Evolutionary conservation across 2,888 invertebrate species (phyloP).

Genomic region (Teleiodes luculella): DNA sequence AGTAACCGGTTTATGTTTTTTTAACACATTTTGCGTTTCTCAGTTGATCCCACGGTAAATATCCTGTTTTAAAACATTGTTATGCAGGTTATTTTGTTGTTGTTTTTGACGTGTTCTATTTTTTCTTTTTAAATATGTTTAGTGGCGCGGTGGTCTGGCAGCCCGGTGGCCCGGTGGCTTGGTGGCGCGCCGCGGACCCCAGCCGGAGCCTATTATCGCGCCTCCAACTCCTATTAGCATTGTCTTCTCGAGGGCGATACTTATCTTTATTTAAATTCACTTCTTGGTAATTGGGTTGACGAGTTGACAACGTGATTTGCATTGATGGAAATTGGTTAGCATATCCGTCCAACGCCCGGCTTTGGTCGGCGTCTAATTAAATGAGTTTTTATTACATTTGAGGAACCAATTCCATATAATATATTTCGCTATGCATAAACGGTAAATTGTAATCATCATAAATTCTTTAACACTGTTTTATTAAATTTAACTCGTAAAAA

Average conservation of each 20-base stretch:
- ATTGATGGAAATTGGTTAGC: slow-evolving; percentile 76
- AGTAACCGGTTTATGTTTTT: too few relatives aligned
- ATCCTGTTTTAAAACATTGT: too few relatives aligned
- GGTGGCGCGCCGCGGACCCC: slow-evolving; percentile 45
- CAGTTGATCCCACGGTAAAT: too few relatives aligned
- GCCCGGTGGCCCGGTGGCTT: slow-evolving; percentile 34
- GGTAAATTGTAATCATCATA: background rate
- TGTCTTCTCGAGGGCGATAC: slow-evolving; percentile 78
- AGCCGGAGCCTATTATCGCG: slow-evolving; percentile 74
- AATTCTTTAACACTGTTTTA: too few relatives aligned
- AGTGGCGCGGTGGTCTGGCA: background rate
- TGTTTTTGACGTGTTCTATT: too few relatives aligned
- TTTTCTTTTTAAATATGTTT: too few relatives aligned
- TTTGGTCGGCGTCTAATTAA: slow-evolving; percentile 64
- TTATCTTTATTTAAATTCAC: slow-evolving; percentile 80
- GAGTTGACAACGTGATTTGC: slow-evolving; percentile 79
- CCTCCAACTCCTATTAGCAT: slow-evolving; percentile 76
- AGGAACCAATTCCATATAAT: slow-evolving; percentile 19
- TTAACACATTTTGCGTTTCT: too few relatives aligned
- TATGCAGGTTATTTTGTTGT: too few relatives aligned
- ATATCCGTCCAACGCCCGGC: slow-evolving; percentile 49
- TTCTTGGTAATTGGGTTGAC: slow-evolving; percentile 79
- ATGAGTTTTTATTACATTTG: slow-evolving; percentile 67
- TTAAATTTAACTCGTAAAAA: too few relatives aligned
- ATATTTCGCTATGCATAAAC: too few relatives aligned